Conservation (phyloP, 2,888 invertebrate genomes). For the Margaritifera margaritifera region DNA sequence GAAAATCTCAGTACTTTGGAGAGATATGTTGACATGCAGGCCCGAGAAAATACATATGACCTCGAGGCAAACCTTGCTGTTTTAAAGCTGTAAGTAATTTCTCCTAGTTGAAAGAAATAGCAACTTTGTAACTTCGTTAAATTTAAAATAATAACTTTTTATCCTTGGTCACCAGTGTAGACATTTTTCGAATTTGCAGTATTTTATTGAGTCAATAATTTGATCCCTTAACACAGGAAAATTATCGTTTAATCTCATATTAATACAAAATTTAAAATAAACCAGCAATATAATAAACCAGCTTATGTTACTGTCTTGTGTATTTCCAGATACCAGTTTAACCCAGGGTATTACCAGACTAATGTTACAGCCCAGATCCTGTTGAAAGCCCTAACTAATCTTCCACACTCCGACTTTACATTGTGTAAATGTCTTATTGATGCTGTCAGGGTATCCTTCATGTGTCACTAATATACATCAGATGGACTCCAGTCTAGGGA, state of each 20-base stretch:
- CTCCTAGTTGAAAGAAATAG: neutral
- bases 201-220: too few relatives aligned
- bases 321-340: slow-evolving; percentile 86
- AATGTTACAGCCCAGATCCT: slow-evolving; percentile 88
- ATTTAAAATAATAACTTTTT: too few relatives aligned
- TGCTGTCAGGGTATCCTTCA: slow-evolving; percentile 76
- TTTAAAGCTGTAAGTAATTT: slow-evolving; percentile 81
- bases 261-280: neutral
- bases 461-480: too few relatives aligned
- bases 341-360: slow-evolving; percentile 86
- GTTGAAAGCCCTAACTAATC: slow-evolving; percentile 94
- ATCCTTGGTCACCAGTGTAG: too few relatives aligned
- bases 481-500: too few relatives aligned
- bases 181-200: too few relatives aligned
- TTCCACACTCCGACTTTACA: slow-evolving; percentile 98
- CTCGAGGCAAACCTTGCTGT: slow-evolving; percentile 97
- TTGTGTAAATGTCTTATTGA: slow-evolving; percentile 96
- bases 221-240: too few relatives aligned
- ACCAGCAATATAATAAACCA: neutral
- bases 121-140: neutral
- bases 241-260: too few relatives aligned
- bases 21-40: slow-evolving; percentile 93
- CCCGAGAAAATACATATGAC: slow-evolving; percentile 94
- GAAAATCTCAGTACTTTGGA: slow-evolving; percentile 93
- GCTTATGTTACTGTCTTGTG: slow-evolving; percentile 5